Percentiles rank a stretch among this genome's conserved stretches.
Conservation (phyloP, 2,797 vertebrate species). For the Anguilla pacifica region DNA sequence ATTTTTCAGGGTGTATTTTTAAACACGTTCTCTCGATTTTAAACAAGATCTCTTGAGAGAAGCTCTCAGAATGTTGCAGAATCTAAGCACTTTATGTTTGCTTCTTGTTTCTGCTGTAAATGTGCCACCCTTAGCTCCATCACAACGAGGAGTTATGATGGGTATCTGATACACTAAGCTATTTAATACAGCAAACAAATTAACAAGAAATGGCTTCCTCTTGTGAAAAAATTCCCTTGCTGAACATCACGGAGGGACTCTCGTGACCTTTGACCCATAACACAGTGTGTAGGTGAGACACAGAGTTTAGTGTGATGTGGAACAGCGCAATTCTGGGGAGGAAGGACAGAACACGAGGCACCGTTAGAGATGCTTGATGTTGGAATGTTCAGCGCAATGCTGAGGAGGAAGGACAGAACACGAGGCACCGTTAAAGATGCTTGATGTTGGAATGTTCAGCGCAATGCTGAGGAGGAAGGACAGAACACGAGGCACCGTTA, state of each 20-base stretch:
- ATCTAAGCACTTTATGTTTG: neutral
- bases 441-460: too few relatives aligned
- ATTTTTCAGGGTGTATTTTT: slow-evolving; percentile 21
- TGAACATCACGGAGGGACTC: neutral
- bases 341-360: too few relatives aligned
- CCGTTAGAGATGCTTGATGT: too few relatives aligned
- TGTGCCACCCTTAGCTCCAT: neutral
- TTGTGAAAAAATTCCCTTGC: slow-evolving; percentile 51
- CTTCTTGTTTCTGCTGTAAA: neutral
- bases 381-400: too few relatives aligned
- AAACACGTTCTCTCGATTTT: neutral
- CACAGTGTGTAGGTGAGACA: neutral
- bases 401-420: too few relatives aligned
- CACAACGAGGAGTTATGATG: neutral
- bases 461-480: too few relatives aligned
- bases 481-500: too few relatives aligned
- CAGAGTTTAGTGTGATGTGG: neutral
- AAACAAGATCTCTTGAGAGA: neutral
- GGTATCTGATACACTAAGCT: slow-evolving; percentile 59
- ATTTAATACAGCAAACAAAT: slow-evolving; percentile 73
- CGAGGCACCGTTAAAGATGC: too few relatives aligned
- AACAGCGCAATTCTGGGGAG: neutral
- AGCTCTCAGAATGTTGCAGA: neutral
- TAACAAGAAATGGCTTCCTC: slow-evolving; percentile 64
- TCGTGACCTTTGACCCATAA: neutral